Conservation (phyloP, 30 jellyfish, hydroid and myxozoan genomes). For the Phacellophora camtschatica region DNA sequence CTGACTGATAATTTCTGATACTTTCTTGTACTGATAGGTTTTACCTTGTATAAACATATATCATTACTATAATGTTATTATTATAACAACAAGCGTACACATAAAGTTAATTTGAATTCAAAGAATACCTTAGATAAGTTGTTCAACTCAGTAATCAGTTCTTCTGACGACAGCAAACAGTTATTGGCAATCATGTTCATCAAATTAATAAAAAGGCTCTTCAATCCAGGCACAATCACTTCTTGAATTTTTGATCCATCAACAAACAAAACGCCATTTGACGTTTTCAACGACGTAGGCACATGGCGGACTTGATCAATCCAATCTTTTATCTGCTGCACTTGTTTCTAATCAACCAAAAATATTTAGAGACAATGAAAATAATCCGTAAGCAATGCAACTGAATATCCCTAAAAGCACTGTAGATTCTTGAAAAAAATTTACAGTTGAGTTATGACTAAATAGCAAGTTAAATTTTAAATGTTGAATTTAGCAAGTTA, state of each 20-base stretch:
- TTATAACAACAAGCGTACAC: too few relatives aligned
- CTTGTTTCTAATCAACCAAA: conserved; percentile 62
- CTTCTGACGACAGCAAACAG: conserved; percentile 42
- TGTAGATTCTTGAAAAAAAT: too few relatives aligned
- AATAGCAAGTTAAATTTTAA: too few relatives aligned
- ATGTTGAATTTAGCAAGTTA: too few relatives aligned
- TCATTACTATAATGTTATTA: too few relatives aligned
- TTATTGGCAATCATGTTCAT: conserved; percentile 53
- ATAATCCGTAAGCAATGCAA: too few relatives aligned
- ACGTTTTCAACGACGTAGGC: conserved; percentile 13
- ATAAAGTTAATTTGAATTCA: too few relatives aligned
- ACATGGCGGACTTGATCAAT: conserved; percentile 41
- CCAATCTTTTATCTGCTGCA: conserved; percentile 58
- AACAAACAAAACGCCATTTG: conserved; percentile 66
- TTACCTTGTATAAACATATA: too few relatives aligned
- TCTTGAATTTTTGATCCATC: conserved; percentile 52
- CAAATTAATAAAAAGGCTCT: conserved; percentile 23
- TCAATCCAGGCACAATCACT: conserved; percentile 51
- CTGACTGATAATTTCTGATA: too few relatives aligned
- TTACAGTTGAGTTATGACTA: too few relatives aligned
- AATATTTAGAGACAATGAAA: not conserved
- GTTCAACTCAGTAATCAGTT: conserved; percentile 42
- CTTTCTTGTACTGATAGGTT: too few relatives aligned
- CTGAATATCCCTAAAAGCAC: too few relatives aligned
- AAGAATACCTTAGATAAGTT: conserved; percentile 42